Evolutionary conservation across 2,113 vertebrate genomes (phyloP), one percentile per base, ranked within the genome.

Genomic region (Varanus salvator): DNA sequence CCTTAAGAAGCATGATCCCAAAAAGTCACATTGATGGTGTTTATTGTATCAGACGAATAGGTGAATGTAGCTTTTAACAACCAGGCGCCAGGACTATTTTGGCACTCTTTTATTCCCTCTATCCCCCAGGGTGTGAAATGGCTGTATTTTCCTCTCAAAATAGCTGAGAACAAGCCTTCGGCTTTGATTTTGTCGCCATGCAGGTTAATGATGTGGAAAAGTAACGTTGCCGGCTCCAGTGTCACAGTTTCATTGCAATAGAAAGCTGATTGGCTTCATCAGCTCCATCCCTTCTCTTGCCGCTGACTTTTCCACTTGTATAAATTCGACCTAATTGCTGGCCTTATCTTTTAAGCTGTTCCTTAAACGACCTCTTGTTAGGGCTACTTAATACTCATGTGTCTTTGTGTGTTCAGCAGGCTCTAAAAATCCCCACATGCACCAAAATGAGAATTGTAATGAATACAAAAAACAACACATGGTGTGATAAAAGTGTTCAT

Each of bases 401-500:
- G 81, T 94, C 96, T 96, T 95, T 90, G 85, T 92, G 68, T 93
- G 86, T 95, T 88, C 0, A 84, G 87, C 92, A 93, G 95, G 94
- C 93, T 96, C 95, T 92, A 90, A 93, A 94, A 48, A 66, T 82
- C 31, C 9, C 3, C 27, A 34, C 31, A 6, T 54, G 14, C 71
- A 23, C 57, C 81, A 85, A 92, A 96, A 90, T 54, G 78, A 76
- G 84, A 84, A 76, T 90, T 87, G 80, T 92, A 94, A 92, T 89
- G 80, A 95, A 91, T 87, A 92, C 82, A 89, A 91, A 93, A 64
- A 93, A 88, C 27, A 15, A 48, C 1, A 0, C 90, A 86, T 88
- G 93, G 92, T 94, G 94, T 94, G 94, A 96, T 94, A 94, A 95
- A 60, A 96, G 87, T 48, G 90, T 96, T 97, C 96, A 96, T 97